These are phyloP conservation scores for Calosoma granatense DNA, from an alignment of 1,140 invertebrate genomes.

Conservation along the genomic window DNA sequence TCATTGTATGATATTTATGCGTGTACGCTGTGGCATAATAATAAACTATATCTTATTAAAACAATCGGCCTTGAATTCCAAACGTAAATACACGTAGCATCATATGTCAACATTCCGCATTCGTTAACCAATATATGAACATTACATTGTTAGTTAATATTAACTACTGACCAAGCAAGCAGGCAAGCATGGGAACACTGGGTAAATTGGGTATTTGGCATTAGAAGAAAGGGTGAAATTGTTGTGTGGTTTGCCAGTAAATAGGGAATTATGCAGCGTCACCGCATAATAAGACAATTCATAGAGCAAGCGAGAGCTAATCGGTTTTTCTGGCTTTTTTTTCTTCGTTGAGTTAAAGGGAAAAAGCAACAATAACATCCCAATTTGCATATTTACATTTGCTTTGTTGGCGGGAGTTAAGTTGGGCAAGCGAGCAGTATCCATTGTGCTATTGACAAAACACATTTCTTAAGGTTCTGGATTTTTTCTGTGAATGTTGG, in stretches of 20 bases:
- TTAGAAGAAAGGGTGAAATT: too few species aligned
- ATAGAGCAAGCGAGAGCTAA: too few species aligned
- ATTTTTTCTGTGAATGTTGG: background rate
- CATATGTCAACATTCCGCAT: too few species aligned
- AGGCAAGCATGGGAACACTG: background rate
- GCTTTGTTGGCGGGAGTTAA: background rate
- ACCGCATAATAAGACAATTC: background rate
- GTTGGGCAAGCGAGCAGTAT: background rate
- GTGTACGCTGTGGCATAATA: too few species aligned
- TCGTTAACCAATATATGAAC: too few species aligned
- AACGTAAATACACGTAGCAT: too few species aligned
- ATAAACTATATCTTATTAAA: too few species aligned
- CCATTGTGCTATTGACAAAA: constrained; percentile 1
- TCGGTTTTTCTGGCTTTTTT: background rate
- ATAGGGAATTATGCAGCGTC: background rate
- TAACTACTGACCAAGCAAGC: background rate
- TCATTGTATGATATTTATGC: too few species aligned
- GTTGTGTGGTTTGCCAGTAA: too few species aligned
- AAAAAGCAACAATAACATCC: background rate
- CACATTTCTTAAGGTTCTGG: background rate
- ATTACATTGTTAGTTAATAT: too few species aligned
- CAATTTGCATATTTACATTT: constrained; percentile 8
- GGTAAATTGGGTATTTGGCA: too few species aligned
- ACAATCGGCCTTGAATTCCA: too few species aligned
- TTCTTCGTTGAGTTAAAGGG: background rate